Base-by-base conservation (phyloP, 2,797 vertebrate species). In the Antennarius maculatus region DNA sequence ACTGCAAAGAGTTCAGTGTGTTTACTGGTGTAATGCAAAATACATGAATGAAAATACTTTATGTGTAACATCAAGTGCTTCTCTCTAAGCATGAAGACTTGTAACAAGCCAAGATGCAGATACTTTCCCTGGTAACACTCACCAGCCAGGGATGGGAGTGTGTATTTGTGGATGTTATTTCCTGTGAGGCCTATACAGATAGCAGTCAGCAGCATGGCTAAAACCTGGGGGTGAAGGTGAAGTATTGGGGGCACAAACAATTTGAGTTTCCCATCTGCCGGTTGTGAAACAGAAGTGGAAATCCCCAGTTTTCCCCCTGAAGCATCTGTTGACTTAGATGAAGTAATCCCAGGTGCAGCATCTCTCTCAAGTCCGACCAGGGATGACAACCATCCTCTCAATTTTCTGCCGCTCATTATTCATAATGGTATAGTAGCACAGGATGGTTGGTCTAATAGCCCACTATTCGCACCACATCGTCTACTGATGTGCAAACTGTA, bases 281-380 rank as follows among this genome's bases (percentile, higher is more conserved):
- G 52, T 49, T 72, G 45, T 27, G 61, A 65, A 70, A 45, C 64
- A 51, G 6, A 27, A 66, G 49, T 8, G 48, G 50, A 65, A 80
- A 67, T 34, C 54, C 61, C 9, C 16, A 7, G 51, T 68, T 79
- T 64, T 68, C 8, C 28, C 42, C 6, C 2, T 23, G 23, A 73
- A 84, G 73, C 76, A 83, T 75, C 71, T 84, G 68, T 75, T 72
- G 54, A 74, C 58, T 76, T 31, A 65, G 59, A 66, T 57, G 8
- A 39, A 61, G 67, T 52, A 66, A 69, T 78, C 75, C 66, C 66
- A 77, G 67, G 68, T 4, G 18, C 27, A 3, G 39, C 9, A 52
- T 48, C 12, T 69, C 58, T 76, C 58, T 77, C 43, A 54, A 63
- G 47, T 79, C 64, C 46, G 71, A 77, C 43, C 46, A 49, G 58